Percentiles rank a stretch among this genome's conserved stretches.
Evolutionary conservation across 2,113 vertebrate species (phyloP).

Genomic region (Ailuropoda melanoleuca): DNA sequence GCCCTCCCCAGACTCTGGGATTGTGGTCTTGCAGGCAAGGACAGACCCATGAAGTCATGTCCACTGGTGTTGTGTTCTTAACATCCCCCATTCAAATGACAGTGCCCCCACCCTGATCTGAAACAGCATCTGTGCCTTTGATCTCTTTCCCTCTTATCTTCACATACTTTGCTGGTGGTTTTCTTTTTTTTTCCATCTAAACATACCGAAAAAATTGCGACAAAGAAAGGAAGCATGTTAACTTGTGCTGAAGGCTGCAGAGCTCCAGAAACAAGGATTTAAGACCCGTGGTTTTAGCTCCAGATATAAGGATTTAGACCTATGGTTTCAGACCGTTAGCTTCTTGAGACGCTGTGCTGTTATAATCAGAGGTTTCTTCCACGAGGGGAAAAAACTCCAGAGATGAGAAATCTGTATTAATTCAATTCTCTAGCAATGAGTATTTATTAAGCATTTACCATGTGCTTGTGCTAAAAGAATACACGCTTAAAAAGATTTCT

Average conservation of each 20-base stretch:
- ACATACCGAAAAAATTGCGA: accelerated
- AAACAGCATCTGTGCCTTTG: background rate
- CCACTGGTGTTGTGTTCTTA: accelerated
- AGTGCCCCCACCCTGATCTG: accelerated
- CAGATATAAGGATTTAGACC: accelerated
- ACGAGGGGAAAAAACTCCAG: accelerated
- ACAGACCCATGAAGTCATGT: accelerated
- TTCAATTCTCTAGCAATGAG: background rate
- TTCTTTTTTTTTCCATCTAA: background rate
- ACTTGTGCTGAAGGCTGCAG: accelerated
- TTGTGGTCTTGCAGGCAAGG: background rate
- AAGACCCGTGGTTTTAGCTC: accelerated
- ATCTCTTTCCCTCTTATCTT: background rate
- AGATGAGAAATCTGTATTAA: background rate
- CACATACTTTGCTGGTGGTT: background rate
- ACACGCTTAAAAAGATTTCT: background rate
- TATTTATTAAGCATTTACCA: background rate
- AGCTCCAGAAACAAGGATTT: accelerated
- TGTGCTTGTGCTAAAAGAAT: background rate
- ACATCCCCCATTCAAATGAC: background rate
- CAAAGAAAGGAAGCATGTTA: background rate
- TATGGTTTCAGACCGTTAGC: accelerated
- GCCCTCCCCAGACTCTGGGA: too few relatives aligned
- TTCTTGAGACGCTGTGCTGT: accelerated
- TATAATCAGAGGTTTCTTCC: background rate